These are phyloP conservation scores for Brachionus rubens DNA, from an alignment of 1,140 invertebrate genomes.

Conservation along the genomic window DNA sequence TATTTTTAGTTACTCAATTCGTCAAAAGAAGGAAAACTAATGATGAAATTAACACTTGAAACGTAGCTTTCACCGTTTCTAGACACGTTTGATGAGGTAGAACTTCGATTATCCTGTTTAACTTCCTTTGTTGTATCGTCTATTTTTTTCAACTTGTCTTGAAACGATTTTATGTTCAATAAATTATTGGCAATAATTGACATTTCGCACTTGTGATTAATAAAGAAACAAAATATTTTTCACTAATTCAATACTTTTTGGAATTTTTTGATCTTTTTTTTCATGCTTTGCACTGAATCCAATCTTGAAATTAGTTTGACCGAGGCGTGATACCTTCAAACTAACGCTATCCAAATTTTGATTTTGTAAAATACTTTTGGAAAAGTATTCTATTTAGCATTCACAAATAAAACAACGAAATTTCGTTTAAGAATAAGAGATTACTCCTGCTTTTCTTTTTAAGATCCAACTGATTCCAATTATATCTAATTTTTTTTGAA, in stretches of 20 bases:
- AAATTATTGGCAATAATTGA: slow-evolving; percentile 14
- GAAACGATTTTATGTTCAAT: slow-evolving; percentile 21
- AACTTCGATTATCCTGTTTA: background rate
- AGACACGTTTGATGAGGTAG: background rate
- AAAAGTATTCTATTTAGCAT: no score
- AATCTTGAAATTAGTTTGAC: background rate
- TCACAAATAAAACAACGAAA: no score
- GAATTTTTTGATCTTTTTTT: background rate
- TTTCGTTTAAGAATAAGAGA: no score
- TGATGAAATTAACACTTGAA: no score
- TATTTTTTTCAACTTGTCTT: slow-evolving; percentile 19
- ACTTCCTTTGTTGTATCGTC: background rate
- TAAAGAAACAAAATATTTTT: no score
- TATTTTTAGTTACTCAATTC: background rate
- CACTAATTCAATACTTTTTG: background rate
- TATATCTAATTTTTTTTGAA: no score
- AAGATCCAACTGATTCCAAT: no score
- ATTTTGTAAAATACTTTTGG: no score
- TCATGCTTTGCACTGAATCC: background rate
- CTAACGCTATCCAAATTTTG: no score
- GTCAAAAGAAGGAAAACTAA: background rate
- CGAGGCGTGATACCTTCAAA: background rate
- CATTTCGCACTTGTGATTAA: no score
- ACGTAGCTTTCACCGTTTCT: no score
- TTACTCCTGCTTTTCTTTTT: no score